phyloP scores from a whole-genome alignment of 2,797 vertebrate genomes.

The Heteromormyrus szaboi region DNA sequence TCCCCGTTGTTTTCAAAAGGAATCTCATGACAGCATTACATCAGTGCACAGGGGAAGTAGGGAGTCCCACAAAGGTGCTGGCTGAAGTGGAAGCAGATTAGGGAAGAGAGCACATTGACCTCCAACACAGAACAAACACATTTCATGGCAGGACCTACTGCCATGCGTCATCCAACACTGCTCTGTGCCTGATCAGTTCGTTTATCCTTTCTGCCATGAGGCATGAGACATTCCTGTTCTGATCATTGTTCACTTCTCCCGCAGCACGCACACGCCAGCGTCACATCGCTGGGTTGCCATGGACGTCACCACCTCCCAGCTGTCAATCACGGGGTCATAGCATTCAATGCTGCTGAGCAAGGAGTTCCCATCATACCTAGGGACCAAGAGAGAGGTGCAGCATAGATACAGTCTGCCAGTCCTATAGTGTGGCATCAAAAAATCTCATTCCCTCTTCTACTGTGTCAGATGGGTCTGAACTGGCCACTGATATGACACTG shows the following conservation, averaged over 20 bases:
- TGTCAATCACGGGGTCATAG: constrained; percentile 95
- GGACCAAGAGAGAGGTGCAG: background rate
- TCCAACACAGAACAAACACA: constrained; percentile 39
- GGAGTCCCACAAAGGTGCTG: background rate
- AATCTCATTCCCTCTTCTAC: background rate
- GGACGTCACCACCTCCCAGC: constrained; percentile 97
- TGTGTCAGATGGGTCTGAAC: background rate
- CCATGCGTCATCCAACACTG: constrained; percentile 32
- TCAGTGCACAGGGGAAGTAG: background rate
- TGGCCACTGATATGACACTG: background rate
- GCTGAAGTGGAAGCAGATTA: background rate
- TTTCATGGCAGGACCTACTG: constrained; percentile 37
- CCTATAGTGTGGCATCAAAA: background rate
- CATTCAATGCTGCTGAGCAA: constrained; percentile 96
- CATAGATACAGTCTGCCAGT: background rate
- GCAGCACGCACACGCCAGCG: constrained; percentile 90
- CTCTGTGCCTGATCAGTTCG: constrained; percentile 50
- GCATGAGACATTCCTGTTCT: background rate
- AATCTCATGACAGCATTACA: background rate
- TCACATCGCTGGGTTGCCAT: constrained; percentile 98
- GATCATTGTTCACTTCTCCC: constrained; percentile 77
- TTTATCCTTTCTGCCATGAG: background rate
- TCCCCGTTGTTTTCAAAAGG: background rate
- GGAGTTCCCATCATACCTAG: constrained; percentile 93
- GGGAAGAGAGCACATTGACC: background rate